These are phyloP conservation scores for Mola mola DNA, from an alignment of 2,113 vertebrate genomes.

Conservation along the genomic window DNA sequence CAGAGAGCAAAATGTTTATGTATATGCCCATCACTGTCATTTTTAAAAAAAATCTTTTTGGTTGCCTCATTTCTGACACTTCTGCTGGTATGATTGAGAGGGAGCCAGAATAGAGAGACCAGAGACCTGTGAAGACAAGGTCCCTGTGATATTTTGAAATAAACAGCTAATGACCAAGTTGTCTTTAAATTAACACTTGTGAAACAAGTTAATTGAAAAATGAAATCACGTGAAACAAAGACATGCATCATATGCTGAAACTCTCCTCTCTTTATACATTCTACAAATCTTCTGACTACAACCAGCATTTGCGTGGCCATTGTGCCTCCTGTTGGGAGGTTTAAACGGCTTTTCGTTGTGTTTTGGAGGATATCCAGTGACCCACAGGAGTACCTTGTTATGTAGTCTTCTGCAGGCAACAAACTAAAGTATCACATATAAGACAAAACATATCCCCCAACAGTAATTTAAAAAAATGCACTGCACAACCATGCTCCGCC, in stretches of 20 bases:
- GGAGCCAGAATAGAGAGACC: background rate
- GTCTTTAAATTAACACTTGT: constrained; percentile 19
- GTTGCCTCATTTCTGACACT: constrained; percentile 15
- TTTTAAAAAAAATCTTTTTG: constrained; percentile 10
- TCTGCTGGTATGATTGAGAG: constrained; percentile 3
- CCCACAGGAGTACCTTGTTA: constrained; percentile 37
- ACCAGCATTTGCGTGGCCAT: constrained; percentile 33
- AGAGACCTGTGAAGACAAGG: background rate
- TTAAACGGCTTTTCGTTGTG: constrained; percentile 56
- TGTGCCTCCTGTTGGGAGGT: constrained; percentile 39
- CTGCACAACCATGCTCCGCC: background rate
- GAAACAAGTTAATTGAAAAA: constrained; percentile 37
- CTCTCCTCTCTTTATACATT: constrained; percentile 31
- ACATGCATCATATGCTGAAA: constrained; percentile 34
- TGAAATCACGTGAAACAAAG: constrained; percentile 4
- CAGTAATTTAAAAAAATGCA: constrained; percentile 50
- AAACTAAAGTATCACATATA: constrained; percentile 72
- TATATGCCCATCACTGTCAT: constrained; percentile 21
- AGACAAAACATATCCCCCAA: constrained; percentile 66
- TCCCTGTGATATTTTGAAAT: constrained; percentile 27
- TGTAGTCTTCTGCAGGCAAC: constrained; percentile 56
- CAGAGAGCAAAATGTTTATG: constrained; percentile 42
- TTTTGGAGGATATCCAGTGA: constrained; percentile 27
- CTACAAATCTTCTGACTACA: constrained; percentile 27
- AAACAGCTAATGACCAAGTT: constrained; percentile 34